Evolutionary conservation across 1,140 invertebrate species (phyloP).

Genomic region (Latrodectus geometricus): DNA sequence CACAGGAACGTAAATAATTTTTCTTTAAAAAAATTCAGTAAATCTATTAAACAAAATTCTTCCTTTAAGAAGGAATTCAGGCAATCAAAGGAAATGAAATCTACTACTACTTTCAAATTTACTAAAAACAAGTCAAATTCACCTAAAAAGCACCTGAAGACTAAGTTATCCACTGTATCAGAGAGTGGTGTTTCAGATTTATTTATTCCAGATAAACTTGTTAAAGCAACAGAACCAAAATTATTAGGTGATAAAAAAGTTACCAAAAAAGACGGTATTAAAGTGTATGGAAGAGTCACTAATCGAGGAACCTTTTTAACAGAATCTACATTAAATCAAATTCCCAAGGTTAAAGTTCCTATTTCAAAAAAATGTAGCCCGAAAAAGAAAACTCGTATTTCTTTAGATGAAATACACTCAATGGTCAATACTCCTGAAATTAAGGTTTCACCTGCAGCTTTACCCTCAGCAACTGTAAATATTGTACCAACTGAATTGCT

Average conservation of each 20-base stretch:
- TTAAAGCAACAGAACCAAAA: not conserved
- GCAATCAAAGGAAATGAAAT: not conserved
- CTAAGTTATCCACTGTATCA: not conserved
- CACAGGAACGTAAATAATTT: not conserved
- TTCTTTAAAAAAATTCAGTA: not conserved
- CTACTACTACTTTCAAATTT: not conserved
- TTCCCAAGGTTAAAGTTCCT: not conserved
- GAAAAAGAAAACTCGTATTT: not conserved
- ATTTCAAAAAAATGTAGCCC: not conserved
- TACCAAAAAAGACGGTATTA: not conserved
- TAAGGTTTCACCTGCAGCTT: not conserved
- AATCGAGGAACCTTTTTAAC: slow-evolving; percentile 49
- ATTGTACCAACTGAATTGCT: too few relatives aligned
- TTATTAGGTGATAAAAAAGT: not conserved
- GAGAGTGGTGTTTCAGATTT: not conserved
- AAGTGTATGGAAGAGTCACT: slow-evolving; percentile 38
- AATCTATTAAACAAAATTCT: not conserved
- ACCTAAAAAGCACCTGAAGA: not conserved
- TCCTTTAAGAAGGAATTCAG: not conserved
- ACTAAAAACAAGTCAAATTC: too few relatives aligned
- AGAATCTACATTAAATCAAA: slow-evolving; percentile 1
- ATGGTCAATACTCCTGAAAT: slow-evolving; percentile 36
- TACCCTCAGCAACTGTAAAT: not conserved
- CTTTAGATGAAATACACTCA: slow-evolving; percentile 26
- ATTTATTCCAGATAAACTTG: slow-evolving; percentile 1